Base-by-base conservation (phyloP, 2,888 invertebrate genomes). In the Apotomis capreana region DNA sequence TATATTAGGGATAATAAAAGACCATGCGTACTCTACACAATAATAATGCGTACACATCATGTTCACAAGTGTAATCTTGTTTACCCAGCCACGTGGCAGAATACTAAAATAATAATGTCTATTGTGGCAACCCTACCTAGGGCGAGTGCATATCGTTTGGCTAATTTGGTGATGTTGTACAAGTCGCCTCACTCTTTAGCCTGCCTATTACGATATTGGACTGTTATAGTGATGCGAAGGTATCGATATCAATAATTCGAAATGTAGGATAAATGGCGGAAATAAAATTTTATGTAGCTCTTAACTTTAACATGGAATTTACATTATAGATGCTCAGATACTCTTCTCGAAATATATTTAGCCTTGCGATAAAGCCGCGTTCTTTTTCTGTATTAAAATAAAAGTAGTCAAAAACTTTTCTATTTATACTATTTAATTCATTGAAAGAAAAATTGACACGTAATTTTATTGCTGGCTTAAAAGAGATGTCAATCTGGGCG, bases 101-200 rank as follows among this genome's bases (percentile, higher is more conserved):
- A 64, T 55, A 44, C 57, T 68, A 68, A 61, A 71, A 71, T 68
- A 71, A 71, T 61, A 68, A 68, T 67, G 58, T 49, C 12, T 55
- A 40, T 70, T 68, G 75, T 79, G 86, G 58, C 89, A 91, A 76
- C 92, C 92, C 91, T 92, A 80, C 59, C 89, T 83, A 78, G 90
- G 92, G 91, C 88, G 87, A 89, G 87, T 89, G 87, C 89, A 89
- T 89, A 89, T 87, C 84, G 88, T 83, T 83, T 80, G 87, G 87
- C 91, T 93, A 92, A 92, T 93, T 92, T 92, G 91, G 92, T 89
- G 87, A 92, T 93, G 92, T 92, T 91, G 84, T 89, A 92, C 92
- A 91, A 91, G 91, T 91, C 88, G 88, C 86, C 84, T 90, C 90
- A 90, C 90, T 92, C 91, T 92, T 92, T 92, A 92, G 88, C 83